Evolutionary conservation across 2,888 invertebrate genomes (phyloP).

Genomic region (Gerosis bhagava): DNA sequence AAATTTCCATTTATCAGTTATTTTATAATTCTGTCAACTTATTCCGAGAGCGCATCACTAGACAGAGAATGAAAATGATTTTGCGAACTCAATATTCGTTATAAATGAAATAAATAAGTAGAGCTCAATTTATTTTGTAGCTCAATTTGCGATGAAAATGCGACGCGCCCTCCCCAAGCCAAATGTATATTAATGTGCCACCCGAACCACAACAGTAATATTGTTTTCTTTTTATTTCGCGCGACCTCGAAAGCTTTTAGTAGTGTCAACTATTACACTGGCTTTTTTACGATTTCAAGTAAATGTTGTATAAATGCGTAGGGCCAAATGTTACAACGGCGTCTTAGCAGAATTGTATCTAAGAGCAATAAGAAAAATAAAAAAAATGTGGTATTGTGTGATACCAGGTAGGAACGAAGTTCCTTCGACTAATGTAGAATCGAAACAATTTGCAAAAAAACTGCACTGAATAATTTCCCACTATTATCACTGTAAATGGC

Average conservation of each 20-base stretch:
- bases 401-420: too few relatives aligned
- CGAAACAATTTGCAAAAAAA: too few relatives aligned
- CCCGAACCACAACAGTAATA: constrained; percentile 67
- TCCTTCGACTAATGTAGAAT: too few relatives aligned
- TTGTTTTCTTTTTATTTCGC: constrained; percentile 71
- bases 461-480: too few relatives aligned
- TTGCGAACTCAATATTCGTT: constrained; percentile 20
- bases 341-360: too few relatives aligned
- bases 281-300: constrained; percentile 61
- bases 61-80: constrained; percentile 13
- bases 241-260: constrained; percentile 67
- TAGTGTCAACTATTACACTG: constrained; percentile 67
- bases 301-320: constrained; percentile 47
- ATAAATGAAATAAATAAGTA: constrained; percentile 42
- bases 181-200: constrained; percentile 78
- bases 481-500: too few relatives aligned
- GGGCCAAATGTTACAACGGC: too few relatives aligned
- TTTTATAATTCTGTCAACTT: constrained; percentile 15
- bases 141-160: constrained; percentile 67
- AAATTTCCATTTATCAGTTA: constrained; percentile 18
- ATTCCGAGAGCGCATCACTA: constrained; percentile 19
- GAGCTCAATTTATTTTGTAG: constrained; percentile 66
- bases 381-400: too few relatives aligned
- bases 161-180: constrained; percentile 50
- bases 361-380: too few relatives aligned